Evolutionary conservation across 2,113 vertebrate species (phyloP).

Genomic region (Myotis brandtii): DNA sequence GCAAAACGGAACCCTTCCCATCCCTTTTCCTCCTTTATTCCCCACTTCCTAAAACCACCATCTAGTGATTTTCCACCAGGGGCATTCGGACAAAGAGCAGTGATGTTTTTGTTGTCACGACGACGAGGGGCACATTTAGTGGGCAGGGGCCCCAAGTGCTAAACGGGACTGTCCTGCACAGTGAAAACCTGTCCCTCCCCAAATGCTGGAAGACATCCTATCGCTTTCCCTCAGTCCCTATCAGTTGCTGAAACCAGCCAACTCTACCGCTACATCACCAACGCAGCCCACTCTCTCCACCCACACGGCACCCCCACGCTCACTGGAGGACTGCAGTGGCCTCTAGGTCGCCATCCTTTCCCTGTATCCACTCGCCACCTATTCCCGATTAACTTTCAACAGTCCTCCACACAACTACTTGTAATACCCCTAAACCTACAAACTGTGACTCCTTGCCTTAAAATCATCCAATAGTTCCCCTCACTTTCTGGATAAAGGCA

Average conservation of each 20-base stretch:
- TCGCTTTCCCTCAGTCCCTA: neutral
- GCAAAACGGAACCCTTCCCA: neutral
- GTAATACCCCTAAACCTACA: neutral
- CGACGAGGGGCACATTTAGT: neutral
- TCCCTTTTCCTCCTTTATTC: neutral
- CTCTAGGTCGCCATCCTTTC: neutral
- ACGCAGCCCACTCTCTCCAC: neutral
- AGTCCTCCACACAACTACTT: neutral
- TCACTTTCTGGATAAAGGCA: neutral
- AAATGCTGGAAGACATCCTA: neutral
- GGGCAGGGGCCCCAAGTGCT: neutral
- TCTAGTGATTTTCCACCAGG: neutral
- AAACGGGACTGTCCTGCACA: neutral
- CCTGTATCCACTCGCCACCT: neutral
- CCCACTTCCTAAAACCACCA: neutral
- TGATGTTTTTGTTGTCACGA: neutral
- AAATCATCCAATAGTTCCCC: neutral
- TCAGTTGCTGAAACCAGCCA: neutral
- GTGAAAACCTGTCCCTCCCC: neutral
- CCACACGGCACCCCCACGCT: neutral
- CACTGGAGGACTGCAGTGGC: neutral
- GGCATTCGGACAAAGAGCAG: neutral
- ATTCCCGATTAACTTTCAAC: neutral
- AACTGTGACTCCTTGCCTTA: neutral
- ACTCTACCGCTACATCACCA: neutral